Conservation (phyloP, 2,113 vertebrate genomes). For the Coturnix japonica region DNA sequence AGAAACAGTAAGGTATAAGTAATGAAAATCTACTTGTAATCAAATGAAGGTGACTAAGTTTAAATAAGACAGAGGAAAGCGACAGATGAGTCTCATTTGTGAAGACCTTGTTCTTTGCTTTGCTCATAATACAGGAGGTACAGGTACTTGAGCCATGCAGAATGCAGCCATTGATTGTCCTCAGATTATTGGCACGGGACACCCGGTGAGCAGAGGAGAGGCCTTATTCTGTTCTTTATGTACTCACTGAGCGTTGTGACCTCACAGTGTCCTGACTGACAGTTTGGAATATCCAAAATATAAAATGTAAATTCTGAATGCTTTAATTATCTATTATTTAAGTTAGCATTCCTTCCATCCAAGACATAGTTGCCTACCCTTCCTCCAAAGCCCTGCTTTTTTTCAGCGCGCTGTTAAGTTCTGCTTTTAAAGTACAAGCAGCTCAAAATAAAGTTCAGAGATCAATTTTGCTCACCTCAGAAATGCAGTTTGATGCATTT, state of each 20-base stretch:
- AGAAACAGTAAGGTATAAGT: background rate
- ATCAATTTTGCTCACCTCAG: background rate
- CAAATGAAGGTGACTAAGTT: background rate
- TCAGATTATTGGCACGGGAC: background rate
- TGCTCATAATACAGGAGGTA: background rate
- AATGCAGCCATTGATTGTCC: background rate
- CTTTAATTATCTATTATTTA: background rate
- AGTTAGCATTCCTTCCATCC: background rate
- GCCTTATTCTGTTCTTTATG: background rate
- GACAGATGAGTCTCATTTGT: accelerated
- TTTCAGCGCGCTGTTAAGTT: background rate
- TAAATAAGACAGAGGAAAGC: background rate
- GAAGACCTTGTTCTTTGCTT: background rate
- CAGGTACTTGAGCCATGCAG: background rate
- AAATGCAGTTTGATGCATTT: background rate
- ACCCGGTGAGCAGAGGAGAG: background rate
- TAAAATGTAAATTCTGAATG: background rate
- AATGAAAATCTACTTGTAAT: background rate
- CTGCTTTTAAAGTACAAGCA: background rate
- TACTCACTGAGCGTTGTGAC: background rate
- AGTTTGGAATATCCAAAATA: background rate
- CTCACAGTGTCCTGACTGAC: background rate
- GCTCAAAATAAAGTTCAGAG: background rate
- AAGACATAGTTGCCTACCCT: background rate
- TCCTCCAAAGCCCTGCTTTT: background rate